Percentiles rank a stretch among this genome's conserved stretches.
phyloP scores from a whole-genome alignment of 2,888 invertebrate species.

The Octonoba sinensis region DNA sequence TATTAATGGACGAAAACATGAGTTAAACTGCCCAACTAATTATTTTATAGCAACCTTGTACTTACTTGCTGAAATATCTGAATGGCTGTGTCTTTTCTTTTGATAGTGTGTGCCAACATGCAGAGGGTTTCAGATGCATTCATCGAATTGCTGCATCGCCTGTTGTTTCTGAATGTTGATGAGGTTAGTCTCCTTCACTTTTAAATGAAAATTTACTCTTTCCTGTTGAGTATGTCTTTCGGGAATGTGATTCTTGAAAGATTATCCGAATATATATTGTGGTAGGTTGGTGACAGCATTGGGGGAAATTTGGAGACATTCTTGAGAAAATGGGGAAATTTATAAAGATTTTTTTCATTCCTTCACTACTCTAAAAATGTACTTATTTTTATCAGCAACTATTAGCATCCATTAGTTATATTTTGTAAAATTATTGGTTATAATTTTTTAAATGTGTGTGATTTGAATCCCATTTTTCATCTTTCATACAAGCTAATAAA shows the following conservation, averaged over 20 bases:
- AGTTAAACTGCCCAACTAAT: too few relatives aligned
- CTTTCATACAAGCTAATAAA: too few relatives aligned
- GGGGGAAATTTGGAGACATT: not conserved
- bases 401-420: too few relatives aligned
- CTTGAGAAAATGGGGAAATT: too few relatives aligned
- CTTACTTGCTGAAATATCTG: not conserved
- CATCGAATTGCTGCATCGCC: constrained; percentile 51
- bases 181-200: constrained; percentile 30
- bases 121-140: constrained; percentile 39
- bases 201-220: not conserved
- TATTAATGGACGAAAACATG: too few relatives aligned
- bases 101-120: constrained; percentile 39
- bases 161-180: constrained; percentile 51
- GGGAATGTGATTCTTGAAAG: not conserved
- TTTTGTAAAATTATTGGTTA: too few relatives aligned
- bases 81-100: not conserved
- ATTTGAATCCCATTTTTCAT: too few relatives aligned
- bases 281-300: not conserved
- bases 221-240: not conserved
- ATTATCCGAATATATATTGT: too few relatives aligned
- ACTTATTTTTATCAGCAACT: too few relatives aligned
- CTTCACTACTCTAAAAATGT: too few relatives aligned
- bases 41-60: not conserved
- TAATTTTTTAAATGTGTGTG: too few relatives aligned
- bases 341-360: too few relatives aligned